A percentile compares a stretch with the other conserved stretches of the same genome.
These are phyloP conservation scores for Tinea semifulvella DNA, from an alignment of 2,888 invertebrate genomes.

Conservation along the genomic window DNA sequence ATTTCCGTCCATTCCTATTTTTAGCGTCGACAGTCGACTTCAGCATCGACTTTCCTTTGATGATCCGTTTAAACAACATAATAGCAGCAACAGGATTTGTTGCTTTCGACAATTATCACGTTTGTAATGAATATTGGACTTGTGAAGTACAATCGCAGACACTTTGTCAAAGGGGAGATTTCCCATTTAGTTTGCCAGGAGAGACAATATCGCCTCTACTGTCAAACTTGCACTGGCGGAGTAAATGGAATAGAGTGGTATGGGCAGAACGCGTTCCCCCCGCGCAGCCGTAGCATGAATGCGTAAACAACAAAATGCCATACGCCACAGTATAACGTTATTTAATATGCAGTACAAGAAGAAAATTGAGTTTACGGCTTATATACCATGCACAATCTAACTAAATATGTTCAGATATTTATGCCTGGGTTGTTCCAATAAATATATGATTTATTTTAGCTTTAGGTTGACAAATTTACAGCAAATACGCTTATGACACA, in stretches of 20 bases:
- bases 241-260: background rate
- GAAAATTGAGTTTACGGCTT: too few relatives aligned
- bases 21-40: slow-evolving; percentile 35
- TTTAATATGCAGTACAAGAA: too few relatives aligned
- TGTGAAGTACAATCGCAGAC: slow-evolving; percentile 43
- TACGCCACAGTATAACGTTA: slow-evolving; percentile 33
- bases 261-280: background rate
- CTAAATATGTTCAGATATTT: too few relatives aligned
- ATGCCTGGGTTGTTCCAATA: too few relatives aligned
- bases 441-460: too few relatives aligned
- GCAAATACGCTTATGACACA: too few relatives aligned
- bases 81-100: slow-evolving; percentile 56
- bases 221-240: slow-evolving; percentile 40
- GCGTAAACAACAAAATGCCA: background rate
- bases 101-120: slow-evolving; percentile 58
- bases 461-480: too few relatives aligned
- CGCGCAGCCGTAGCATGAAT: background rate
- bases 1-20: slow-evolving; percentile 45
- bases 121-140: slow-evolving; percentile 55
- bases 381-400: too few relatives aligned
- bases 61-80: slow-evolving; percentile 68
- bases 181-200: slow-evolving; percentile 63
- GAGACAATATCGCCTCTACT: slow-evolving; percentile 53
- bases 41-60: slow-evolving; percentile 66
- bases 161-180: slow-evolving; percentile 50